These are phyloP conservation scores for Brachyopa scutellaris DNA, from an alignment of 2,888 invertebrate genomes.

Conservation along the genomic window DNA sequence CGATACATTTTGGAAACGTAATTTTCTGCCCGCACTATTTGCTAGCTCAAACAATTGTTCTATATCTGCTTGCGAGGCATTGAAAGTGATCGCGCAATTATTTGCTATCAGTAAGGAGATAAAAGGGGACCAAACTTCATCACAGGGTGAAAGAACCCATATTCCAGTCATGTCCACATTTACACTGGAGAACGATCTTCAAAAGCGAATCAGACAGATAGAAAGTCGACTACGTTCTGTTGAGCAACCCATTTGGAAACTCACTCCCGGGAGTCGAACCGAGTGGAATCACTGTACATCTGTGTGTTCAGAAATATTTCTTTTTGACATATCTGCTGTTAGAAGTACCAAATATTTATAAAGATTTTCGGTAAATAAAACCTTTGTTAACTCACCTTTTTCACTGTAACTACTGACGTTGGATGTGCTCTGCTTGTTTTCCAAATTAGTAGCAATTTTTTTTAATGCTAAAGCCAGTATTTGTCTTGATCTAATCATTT, in stretches of 20 bases:
- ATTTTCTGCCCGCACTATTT: constrained; percentile 75
- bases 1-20: constrained; percentile 77
- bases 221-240: constrained; percentile 85
- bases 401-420: too few species aligned
- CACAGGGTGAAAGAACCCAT: constrained; percentile 9
- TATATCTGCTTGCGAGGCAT: constrained; percentile 82
- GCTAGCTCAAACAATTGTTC: constrained; percentile 79
- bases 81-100: constrained; percentile 80
- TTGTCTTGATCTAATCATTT: too few species aligned
- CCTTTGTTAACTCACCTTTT: too few species aligned
- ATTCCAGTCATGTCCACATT: constrained; percentile 70
- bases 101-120: constrained; percentile 75
- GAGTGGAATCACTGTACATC: constrained; percentile 85
- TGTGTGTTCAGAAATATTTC: too few species aligned
- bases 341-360: too few species aligned
- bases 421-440: too few species aligned
- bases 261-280: constrained; percentile 82
- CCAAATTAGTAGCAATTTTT: too few species aligned
- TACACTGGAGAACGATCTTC: constrained; percentile 75
- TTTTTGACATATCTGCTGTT: too few species aligned
- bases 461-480: too few species aligned
- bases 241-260: constrained; percentile 86
- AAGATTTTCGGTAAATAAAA: too few species aligned
- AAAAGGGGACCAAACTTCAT: constrained; percentile 47
- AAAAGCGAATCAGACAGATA: constrained; percentile 81